Conservation (phyloP, 2,113 vertebrate genomes). For the Ornithorhynchus anatinus region DNA sequence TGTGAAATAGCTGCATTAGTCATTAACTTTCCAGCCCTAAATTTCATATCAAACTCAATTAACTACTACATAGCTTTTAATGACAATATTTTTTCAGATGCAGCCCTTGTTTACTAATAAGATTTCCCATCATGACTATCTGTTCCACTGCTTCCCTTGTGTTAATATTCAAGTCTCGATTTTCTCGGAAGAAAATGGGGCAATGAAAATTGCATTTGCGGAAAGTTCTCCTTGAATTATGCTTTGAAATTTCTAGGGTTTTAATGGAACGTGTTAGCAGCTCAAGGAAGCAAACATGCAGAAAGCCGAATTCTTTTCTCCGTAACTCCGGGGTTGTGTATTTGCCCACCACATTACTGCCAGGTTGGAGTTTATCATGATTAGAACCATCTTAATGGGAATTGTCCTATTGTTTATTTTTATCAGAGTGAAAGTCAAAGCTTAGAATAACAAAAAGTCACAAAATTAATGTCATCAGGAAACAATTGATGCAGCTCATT, state of each 20-base stretch:
- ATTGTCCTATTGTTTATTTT: constrained; percentile 53
- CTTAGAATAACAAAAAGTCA: constrained; percentile 52
- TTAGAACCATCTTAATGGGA: constrained; percentile 49
- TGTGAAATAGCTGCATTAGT: constrained; percentile 79
- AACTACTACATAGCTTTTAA: constrained; percentile 79
- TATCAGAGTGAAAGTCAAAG: constrained; percentile 57
- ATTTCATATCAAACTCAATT: constrained; percentile 83
- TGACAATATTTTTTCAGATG: constrained; percentile 75
- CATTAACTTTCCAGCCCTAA: constrained; percentile 79
- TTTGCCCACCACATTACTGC: constrained; percentile 42
- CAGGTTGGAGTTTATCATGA: constrained; percentile 38
- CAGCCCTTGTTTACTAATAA: constrained; percentile 78
- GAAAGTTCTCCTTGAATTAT: constrained; percentile 61
- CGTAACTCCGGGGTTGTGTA: constrained; percentile 18
- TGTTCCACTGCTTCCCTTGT: constrained; percentile 56
- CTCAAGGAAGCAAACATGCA: constrained; percentile 47
- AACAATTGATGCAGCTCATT: constrained; percentile 58
- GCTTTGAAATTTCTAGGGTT: constrained; percentile 56
- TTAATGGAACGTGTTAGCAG: constrained; percentile 50
- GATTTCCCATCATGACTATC: constrained; percentile 66
- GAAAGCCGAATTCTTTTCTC: constrained; percentile 20
- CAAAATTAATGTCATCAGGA: constrained; percentile 53
- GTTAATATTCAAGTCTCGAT: constrained; percentile 69
- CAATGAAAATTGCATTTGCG: constrained; percentile 67
- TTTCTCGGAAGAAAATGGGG: constrained; percentile 66